phyloP scores from a whole-genome alignment of 1,140 invertebrate species.

The Orius laevigatus region DNA sequence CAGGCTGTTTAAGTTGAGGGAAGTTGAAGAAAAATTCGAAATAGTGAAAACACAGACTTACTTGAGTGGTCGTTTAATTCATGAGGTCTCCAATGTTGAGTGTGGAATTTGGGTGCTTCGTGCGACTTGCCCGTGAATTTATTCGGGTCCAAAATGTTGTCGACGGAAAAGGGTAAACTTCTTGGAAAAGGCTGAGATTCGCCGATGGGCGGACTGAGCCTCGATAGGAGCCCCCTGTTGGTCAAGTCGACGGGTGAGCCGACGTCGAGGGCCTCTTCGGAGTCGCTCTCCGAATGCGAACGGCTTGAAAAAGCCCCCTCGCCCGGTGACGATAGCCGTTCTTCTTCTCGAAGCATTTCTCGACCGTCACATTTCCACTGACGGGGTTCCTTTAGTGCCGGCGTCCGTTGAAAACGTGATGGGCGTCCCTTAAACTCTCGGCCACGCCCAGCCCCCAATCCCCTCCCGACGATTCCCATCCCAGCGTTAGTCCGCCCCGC shows the following conservation, averaged over 20 bases:
- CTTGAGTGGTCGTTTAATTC: conserved; percentile 15
- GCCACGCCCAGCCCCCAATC: not conserved
- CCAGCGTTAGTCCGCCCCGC: not conserved
- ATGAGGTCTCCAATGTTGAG: conserved; percentile 35
- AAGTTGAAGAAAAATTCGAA: no score
- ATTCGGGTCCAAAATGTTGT: conserved; percentile 79
- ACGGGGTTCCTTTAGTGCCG: not conserved
- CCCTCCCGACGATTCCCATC: not conserved
- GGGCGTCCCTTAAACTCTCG: not conserved
- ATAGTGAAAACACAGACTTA: conserved; percentile 1
- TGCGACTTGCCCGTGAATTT: conserved; percentile 60
- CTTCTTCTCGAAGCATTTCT: conserved; percentile 5
- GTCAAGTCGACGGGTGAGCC: conserved; percentile 21
- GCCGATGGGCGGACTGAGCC: not conserved
- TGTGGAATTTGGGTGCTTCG: conserved; percentile 10
- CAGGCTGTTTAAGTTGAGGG: no score
- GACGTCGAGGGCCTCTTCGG: conserved; percentile 17
- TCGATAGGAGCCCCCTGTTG: conserved; percentile 9
- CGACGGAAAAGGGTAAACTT: conserved; percentile 67
- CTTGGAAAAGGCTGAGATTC: not conserved
- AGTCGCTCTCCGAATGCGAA: not conserved
- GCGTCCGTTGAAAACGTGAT: not conserved
- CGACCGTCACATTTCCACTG: conserved; percentile 1
- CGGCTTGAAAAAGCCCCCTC: not conserved
- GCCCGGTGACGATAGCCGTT: not conserved